A percentile compares a stretch with the other conserved stretches of the same genome.
phyloP scores from a whole-genome alignment of 2,797 vertebrate species.

The Crocidura indochinensis region DNA sequence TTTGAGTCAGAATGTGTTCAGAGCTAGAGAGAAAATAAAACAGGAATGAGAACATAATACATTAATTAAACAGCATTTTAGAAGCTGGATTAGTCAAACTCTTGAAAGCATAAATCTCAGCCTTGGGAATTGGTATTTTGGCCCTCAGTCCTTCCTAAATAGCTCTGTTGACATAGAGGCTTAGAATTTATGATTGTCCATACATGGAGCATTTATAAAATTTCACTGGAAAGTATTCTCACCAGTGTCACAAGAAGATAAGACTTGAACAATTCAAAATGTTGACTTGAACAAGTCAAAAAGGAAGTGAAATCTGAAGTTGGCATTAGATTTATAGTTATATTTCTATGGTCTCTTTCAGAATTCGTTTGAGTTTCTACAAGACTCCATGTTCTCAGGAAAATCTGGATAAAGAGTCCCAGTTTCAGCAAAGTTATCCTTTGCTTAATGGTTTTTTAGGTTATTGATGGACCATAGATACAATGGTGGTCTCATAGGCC shows the following conservation, averaged over 20 bases:
- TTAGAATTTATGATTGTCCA: conserved; percentile 70
- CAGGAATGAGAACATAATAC: conserved; percentile 68
- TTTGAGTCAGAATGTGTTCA: conserved; percentile 61
- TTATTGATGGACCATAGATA: too few species aligned
- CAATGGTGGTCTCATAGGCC: not conserved
- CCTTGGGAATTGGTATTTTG: conserved; percentile 61
- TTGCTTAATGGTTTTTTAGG: not conserved
- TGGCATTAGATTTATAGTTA: not conserved
- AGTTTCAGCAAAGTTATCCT: not conserved
- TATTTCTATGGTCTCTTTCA: conserved; percentile 50
- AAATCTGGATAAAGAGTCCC: not conserved
- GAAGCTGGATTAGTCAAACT: conserved; percentile 44
- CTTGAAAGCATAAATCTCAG: conserved; percentile 67
- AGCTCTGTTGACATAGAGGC: conserved; percentile 58
- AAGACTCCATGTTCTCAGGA: conserved; percentile 52
- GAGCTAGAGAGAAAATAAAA: conserved; percentile 76
- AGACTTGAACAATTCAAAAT: conserved; percentile 43
- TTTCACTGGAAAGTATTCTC: conserved; percentile 66
- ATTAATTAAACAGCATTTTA: conserved; percentile 71
- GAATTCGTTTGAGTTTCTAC: not conserved
- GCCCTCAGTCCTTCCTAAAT: conserved; percentile 53
- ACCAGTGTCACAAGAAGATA: conserved; percentile 66
- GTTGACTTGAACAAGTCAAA: not conserved
- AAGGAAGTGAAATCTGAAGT: conserved; percentile 56
- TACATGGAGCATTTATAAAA: conserved; percentile 60